phyloP scores from a whole-genome alignment of 2,888 invertebrate genomes.

The Lepetodrilus schrolli region DNA sequence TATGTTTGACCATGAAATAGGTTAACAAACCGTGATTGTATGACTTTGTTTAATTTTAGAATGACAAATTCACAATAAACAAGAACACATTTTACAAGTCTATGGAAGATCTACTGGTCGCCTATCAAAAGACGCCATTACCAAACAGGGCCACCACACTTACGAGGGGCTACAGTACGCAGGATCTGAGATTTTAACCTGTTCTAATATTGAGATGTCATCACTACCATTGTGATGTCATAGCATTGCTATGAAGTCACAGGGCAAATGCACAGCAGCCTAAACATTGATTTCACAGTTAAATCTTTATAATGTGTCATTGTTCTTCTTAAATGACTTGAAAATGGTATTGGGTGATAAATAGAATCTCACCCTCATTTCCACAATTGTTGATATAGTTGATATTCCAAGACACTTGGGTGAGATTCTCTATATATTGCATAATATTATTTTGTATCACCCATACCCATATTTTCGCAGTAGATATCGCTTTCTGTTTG shows the following conservation, averaged over 20 bases:
- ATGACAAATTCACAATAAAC: neutral
- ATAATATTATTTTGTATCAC: too few relatives aligned
- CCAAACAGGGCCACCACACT: constrained; percentile 7
- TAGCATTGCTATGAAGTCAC: neutral
- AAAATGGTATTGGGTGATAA: too few relatives aligned
- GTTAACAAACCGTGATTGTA: too few relatives aligned
- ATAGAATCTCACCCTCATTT: too few relatives aligned
- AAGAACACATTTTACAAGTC: neutral
- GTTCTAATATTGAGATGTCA: neutral
- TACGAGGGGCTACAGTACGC: neutral
- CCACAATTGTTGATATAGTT: too few relatives aligned
- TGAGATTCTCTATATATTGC: too few relatives aligned
- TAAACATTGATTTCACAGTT: too few relatives aligned
- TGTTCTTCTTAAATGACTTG: neutral
- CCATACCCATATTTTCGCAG: too few relatives aligned
- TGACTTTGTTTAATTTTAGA: constrained; percentile 4
- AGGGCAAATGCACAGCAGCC: neutral
- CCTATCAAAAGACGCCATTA: neutral
- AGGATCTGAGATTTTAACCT: neutral
- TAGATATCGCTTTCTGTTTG: too few relatives aligned
- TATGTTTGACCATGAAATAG: too few relatives aligned
- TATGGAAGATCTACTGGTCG: neutral
- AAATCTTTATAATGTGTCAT: neutral
- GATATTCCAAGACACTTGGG: too few relatives aligned
- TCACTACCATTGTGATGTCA: constrained; percentile 9